phyloP scores from a whole-genome alignment of 2,797 vertebrate species.

The Pagetopsis macropterus region DNA sequence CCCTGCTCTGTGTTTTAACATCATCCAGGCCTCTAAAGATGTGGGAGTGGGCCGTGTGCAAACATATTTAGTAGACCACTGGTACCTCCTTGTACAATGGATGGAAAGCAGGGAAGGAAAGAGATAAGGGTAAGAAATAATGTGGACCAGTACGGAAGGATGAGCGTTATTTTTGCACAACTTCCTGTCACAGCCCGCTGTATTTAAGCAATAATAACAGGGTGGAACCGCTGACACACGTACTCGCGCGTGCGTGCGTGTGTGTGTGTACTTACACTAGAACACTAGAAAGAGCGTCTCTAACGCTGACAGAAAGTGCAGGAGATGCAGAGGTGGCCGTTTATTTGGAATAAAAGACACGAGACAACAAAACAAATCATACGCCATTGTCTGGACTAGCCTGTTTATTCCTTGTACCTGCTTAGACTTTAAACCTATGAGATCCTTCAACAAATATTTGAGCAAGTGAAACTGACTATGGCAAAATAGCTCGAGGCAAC shows the following conservation, averaged over 20 bases:
- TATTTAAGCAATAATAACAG: slow-evolving; percentile 66
- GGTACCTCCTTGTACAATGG: slow-evolving; percentile 64
- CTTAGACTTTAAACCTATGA: not conserved
- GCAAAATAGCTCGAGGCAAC: not conserved
- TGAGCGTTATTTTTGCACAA: slow-evolving; percentile 73
- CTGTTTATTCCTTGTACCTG: not conserved
- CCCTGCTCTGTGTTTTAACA: slow-evolving; percentile 10
- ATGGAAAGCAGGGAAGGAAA: slow-evolving; percentile 57
- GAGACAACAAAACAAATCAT: slow-evolving; percentile 3
- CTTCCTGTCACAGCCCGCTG: slow-evolving; percentile 66
- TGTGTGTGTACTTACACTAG: not conserved
- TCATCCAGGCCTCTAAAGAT: slow-evolving; percentile 15
- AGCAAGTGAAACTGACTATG: slow-evolving; percentile 10
- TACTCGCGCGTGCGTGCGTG: too few species aligned
- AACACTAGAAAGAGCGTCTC: not conserved
- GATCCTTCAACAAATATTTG: slow-evolving; percentile 9
- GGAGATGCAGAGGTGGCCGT: not conserved
- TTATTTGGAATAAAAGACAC: not conserved
- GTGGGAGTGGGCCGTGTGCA: not conserved
- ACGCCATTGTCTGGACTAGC: not conserved
- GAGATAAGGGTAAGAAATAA: slow-evolving; percentile 57
- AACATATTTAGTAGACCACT: slow-evolving; percentile 54
- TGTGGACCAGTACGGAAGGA: slow-evolving; percentile 64
- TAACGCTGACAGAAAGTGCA: not conserved
- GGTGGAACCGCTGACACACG: slow-evolving; percentile 27